These are phyloP conservation scores for Germaria angustata DNA, from an alignment of 2,888 invertebrate genomes.

Conservation along the genomic window DNA sequence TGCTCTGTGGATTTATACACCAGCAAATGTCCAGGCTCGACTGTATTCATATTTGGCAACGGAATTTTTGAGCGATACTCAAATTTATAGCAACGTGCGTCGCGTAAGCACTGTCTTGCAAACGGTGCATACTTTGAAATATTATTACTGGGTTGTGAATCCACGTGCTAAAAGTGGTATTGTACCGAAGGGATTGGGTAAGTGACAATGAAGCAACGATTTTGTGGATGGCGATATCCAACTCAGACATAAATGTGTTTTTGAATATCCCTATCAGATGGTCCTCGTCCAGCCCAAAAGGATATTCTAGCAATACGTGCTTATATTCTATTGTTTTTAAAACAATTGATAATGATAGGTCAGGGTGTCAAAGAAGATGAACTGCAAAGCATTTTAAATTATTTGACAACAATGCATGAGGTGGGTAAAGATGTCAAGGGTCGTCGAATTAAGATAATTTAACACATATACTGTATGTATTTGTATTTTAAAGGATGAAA, in stretches of 20 bases:
- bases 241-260: neutral
- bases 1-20: slow-evolving; percentile 98
- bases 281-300: slow-evolving; percentile 95
- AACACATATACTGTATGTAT: too few relatives aligned
- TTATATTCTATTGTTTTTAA: slow-evolving; percentile 96
- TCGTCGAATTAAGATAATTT: too few relatives aligned
- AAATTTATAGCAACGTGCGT: slow-evolving; percentile 97
- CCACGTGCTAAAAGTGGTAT: slow-evolving; percentile 97
- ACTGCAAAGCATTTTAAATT: slow-evolving; percentile 98
- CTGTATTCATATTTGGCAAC: slow-evolving; percentile 98
- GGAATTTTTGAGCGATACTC: slow-evolving; percentile 98
- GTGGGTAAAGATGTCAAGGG: slow-evolving; percentile 81
- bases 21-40: slow-evolving; percentile 95
- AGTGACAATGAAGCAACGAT: slow-evolving; percentile 75
- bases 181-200: slow-evolving; percentile 96
- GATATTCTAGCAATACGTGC: slow-evolving; percentile 96
- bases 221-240: too few relatives aligned
- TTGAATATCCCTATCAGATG: slow-evolving; percentile 83
- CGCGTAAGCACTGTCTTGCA: slow-evolving; percentile 98
- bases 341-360: slow-evolving; percentile 97
- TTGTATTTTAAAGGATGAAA: slow-evolving; percentile 87
- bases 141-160: slow-evolving; percentile 99
- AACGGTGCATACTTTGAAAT: slow-evolving; percentile 98
- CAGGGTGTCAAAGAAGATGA: slow-evolving; percentile 99
- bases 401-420: slow-evolving; percentile 98